A percentile compares a stretch with the other conserved stretches of the same genome.
These are phyloP conservation scores for Corythucha ciliata DNA, from an alignment of 2,888 invertebrate species.

Conservation along the genomic window DNA sequence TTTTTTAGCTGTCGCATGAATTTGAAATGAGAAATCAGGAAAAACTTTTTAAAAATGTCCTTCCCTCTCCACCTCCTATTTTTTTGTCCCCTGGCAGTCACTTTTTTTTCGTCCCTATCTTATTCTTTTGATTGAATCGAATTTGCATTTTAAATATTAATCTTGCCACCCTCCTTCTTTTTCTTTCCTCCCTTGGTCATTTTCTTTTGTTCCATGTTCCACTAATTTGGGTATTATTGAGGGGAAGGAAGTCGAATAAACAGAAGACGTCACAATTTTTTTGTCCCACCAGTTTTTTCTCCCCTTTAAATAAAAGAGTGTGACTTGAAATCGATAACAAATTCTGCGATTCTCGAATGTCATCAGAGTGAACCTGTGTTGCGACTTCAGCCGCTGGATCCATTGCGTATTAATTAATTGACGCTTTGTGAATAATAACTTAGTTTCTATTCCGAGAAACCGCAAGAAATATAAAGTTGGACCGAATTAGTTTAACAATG, in stretches of 20 bases:
- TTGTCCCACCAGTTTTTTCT: no score
- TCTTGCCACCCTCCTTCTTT: neutral
- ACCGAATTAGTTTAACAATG: no score
- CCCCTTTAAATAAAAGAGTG: no score
- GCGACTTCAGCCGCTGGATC: no score
- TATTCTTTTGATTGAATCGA: no score
- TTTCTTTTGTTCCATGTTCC: neutral
- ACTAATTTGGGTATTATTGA: neutral
- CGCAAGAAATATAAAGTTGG: no score
- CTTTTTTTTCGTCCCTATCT: neutral
- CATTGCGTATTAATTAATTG: no score
- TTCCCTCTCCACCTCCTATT: neutral
- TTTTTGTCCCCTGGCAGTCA: neutral
- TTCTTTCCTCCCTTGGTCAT: neutral
- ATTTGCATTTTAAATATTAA: constrained; percentile 16
- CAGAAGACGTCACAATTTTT: neutral
- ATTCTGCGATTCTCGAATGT: no score
- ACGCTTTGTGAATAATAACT: no score
- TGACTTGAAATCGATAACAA: no score
- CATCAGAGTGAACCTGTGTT: no score
- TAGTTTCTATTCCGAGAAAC: no score
- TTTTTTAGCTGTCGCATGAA: constrained; percentile 24
- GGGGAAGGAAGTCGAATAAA: neutral
- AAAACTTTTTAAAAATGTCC: constrained; percentile 15
- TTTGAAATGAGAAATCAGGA: constrained; percentile 19